phyloP scores from a whole-genome alignment of 2,888 invertebrate genomes.

The Polyommatus iphigenia region DNA sequence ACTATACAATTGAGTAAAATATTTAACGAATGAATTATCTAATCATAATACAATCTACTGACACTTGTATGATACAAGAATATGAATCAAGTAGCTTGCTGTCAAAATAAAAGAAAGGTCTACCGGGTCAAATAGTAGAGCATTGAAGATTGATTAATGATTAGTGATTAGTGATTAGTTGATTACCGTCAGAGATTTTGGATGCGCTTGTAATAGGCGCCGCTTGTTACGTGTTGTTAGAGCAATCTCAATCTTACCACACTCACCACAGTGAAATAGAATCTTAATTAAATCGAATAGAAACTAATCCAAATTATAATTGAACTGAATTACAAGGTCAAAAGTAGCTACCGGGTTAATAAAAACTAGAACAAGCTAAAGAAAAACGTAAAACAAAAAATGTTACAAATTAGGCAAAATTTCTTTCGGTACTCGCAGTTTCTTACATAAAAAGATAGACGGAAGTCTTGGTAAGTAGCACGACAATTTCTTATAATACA shows the following conservation, averaged over 20 bases:
- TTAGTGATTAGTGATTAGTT: no score
- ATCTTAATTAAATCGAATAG: background rate
- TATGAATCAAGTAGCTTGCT: background rate
- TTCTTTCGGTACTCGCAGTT: background rate
- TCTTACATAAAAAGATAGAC: background rate
- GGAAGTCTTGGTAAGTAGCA: constrained; percentile 16
- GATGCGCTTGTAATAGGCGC: constrained; percentile 24
- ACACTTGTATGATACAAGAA: background rate
- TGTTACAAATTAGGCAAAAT: background rate
- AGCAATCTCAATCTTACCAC: constrained; percentile 7
- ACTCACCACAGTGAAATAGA: background rate
- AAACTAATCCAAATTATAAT: constrained; percentile 20
- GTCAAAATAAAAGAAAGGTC: constrained; percentile 3
- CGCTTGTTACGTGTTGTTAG: background rate
- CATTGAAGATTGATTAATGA: constrained; percentile 23
- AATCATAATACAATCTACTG: background rate
- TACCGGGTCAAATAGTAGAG: constrained; percentile 21
- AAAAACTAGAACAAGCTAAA: constrained; percentile 38
- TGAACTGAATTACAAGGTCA: constrained; percentile 45
- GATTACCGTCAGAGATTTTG: background rate
- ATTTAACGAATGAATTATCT: background rate
- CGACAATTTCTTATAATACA: constrained; percentile 21
- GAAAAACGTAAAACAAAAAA: background rate
- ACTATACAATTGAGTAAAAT: background rate
- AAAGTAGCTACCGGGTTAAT: constrained; percentile 41